Evolutionary conservation across 2,888 invertebrate species (phyloP).

Genomic region (Seladonia tumulorum): DNA sequence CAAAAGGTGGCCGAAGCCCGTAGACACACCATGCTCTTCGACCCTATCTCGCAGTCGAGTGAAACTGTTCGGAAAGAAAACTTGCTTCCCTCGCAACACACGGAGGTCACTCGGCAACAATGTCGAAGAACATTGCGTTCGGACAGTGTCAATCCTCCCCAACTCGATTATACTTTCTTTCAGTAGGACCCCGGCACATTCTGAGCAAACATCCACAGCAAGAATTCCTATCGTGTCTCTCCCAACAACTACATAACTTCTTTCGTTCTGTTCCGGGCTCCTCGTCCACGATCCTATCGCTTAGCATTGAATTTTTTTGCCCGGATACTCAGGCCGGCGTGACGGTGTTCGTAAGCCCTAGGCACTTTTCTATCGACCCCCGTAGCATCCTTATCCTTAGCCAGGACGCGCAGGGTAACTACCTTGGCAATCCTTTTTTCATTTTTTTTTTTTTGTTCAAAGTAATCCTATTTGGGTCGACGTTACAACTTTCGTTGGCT

Average conservation of each 20-base stretch:
- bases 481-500: not conserved
- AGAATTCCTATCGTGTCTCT: not conserved
- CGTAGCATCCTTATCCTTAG: not conserved
- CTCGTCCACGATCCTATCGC: not conserved
- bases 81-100: not conserved
- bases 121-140: not conserved
- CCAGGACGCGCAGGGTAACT: not conserved
- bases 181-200: not conserved
- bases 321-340: not conserved
- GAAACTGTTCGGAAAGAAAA: not conserved
- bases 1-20: not conserved
- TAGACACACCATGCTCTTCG: not conserved
- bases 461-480: not conserved
- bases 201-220: not conserved
- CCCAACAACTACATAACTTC: not conserved
- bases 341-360: not conserved
- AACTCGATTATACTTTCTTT: slow-evolving; percentile 6
- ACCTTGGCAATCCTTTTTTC: not conserved
- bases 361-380: slow-evolving; percentile 1
- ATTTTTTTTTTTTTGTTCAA: not conserved
- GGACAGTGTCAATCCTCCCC: slow-evolving; percentile 4
- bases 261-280: not conserved
- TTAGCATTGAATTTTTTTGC: not conserved
- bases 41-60: not conserved
- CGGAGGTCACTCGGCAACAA: not conserved